phyloP scores from a whole-genome alignment of 35 echinoderm and acorn worm species.

The Heliocidaris tuberculata region DNA sequence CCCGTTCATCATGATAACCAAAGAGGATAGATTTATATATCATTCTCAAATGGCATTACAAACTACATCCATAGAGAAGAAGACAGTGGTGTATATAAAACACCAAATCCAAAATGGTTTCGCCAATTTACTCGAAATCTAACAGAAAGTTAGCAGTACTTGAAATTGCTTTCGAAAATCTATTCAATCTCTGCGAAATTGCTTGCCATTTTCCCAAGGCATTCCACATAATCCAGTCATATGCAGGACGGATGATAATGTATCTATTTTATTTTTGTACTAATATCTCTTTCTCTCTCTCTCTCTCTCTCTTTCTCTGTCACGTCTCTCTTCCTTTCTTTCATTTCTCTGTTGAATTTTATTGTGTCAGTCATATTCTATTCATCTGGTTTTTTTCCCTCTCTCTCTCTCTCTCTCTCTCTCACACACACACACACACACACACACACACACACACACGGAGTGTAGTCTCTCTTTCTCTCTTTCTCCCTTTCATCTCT shows the following conservation, averaged over 20 bases:
- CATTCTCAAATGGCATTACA: background rate
- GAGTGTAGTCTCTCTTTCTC: too few species aligned
- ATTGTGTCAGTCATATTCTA: background rate
- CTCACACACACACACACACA: too few species aligned
- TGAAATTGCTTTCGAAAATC: background rate
- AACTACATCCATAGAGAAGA: background rate
- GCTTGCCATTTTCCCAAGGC: background rate
- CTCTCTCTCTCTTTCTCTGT: too few species aligned
- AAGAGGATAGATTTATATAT: background rate
- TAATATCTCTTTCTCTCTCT: background rate
- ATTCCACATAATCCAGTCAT: background rate
- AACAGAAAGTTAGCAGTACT: background rate
- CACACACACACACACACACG: too few species aligned
- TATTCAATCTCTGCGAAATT: background rate
- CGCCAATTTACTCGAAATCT: background rate
- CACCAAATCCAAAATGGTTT: background rate
- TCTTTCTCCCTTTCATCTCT: too few species aligned
- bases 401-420: background rate
- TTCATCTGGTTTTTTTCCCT: background rate
- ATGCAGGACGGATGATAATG: background rate
- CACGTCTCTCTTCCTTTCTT: too few species aligned
- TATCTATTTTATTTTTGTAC: background rate
- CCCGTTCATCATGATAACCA: background rate
- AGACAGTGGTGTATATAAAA: background rate
- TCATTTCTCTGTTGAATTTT: too few species aligned